Conservation (phyloP, 2,797 vertebrate genomes). For the Rhyacichthys aspro region DNA sequence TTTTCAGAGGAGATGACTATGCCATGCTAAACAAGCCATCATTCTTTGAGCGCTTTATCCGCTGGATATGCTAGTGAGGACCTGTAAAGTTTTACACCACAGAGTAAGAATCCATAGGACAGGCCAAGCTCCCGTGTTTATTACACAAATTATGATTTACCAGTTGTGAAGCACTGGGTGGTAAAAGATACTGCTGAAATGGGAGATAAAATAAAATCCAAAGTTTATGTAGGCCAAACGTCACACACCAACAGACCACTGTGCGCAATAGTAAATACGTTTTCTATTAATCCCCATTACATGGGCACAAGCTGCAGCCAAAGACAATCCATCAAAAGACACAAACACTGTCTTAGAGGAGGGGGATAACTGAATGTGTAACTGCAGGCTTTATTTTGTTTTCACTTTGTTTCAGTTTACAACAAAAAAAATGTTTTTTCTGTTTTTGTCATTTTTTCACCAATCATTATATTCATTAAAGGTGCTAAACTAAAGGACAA, state of each 20-base stretch:
- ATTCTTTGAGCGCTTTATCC: constrained; percentile 93
- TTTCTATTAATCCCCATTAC: constrained; percentile 48
- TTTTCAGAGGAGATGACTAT: constrained; percentile 90
- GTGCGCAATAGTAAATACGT: constrained; percentile 9
- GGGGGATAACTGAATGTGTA: constrained; percentile 63
- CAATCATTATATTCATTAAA: constrained; percentile 59
- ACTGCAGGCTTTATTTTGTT: constrained; percentile 50
- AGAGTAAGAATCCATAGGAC: constrained; percentile 54
- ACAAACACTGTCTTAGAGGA: constrained; percentile 25
- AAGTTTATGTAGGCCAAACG: constrained; percentile 12
- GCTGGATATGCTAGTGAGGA: constrained; percentile 93
- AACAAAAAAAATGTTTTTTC: constrained; percentile 2
- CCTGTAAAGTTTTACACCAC: constrained; percentile 48
- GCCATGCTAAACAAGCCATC: constrained; percentile 80
- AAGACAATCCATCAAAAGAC: constrained; percentile 39
- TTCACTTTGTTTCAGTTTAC: constrained; percentile 31
- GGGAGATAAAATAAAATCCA: constrained; percentile 26
- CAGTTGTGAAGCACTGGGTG: constrained; percentile 49
- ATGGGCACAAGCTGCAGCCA: constrained; percentile 39
- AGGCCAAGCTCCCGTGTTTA: constrained; percentile 43
- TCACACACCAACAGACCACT: constrained; percentile 1
- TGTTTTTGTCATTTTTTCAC: constrained; percentile 14
- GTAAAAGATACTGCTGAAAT: constrained; percentile 37
- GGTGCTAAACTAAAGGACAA: constrained; percentile 71
- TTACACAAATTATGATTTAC: constrained; percentile 38